Evolutionary conservation across 2,797 vertebrate species (phyloP).

Genomic region (Characodon lateralis): DNA sequence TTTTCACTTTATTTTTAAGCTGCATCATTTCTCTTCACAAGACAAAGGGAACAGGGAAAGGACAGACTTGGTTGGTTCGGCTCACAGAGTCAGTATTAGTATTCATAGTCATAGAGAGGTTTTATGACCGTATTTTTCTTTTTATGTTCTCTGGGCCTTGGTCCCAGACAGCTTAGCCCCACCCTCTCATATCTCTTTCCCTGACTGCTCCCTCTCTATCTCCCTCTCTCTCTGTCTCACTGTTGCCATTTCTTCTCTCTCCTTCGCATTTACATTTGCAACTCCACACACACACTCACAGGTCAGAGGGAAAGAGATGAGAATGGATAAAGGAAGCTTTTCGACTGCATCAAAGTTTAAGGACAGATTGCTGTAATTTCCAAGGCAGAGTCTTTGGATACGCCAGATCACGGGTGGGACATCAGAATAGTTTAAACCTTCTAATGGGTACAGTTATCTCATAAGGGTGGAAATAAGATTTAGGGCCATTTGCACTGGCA

Average conservation of each 20-base stretch:
- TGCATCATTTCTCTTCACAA: conserved; percentile 49
- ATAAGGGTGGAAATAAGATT: conserved; percentile 66
- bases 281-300: conserved; percentile 29
- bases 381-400: conserved; percentile 51
- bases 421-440: conserved; percentile 72
- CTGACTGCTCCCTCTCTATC: conserved; percentile 55
- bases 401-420: conserved; percentile 38
- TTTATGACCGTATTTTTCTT: conserved; percentile 85
- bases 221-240: conserved; percentile 45
- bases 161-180: conserved; percentile 78
- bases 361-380: conserved; percentile 66
- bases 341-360: conserved; percentile 71
- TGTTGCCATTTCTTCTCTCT: conserved; percentile 33
- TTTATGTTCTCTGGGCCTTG: conserved; percentile 81
- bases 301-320: conserved; percentile 69
- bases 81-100: conserved; percentile 78
- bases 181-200: conserved; percentile 73
- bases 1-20: conserved; percentile 50
- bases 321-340: conserved; percentile 67
- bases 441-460: conserved; percentile 71
- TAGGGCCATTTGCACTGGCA: conserved; percentile 57
- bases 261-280: conserved; percentile 54
- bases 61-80: conserved; percentile 54
- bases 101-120: conserved; percentile 80
- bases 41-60: conserved; percentile 54